Evolutionary conservation across 2,888 invertebrate genomes (phyloP), one percentile per base, ranked within the genome.

Genomic region (Lissocephala sabroskyi): DNA sequence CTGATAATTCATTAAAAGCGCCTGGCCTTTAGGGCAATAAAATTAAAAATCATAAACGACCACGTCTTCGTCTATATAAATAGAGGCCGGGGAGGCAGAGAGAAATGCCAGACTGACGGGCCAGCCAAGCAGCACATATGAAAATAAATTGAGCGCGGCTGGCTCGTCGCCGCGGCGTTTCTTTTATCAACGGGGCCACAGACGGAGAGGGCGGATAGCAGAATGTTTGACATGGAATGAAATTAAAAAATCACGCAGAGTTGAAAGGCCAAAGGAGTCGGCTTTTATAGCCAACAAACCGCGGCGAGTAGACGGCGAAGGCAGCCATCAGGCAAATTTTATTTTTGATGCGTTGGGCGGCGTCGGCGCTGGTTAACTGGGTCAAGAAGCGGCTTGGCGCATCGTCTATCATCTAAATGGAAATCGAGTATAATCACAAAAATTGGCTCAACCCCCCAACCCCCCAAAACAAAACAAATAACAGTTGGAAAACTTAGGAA

Each of bases 331-430:
- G n/a, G n/a, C n/a, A n/a, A n/a, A n/a, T n/a, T n/a, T n/a, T n/a
- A n/a, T n/a, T 23, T 23, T 23, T 7, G 7, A 23, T 23, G 23
- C 23, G 4, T 23, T 23, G 3, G 23, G 3, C 7, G 17, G 1
- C 14, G 10, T 35, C 35, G 16, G 13, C 16, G 13, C 35, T 16
- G 35, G 2, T 35, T 37, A 37, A 19, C 23, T 14, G 41, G 43
- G 30, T 35, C 36, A 45, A 36, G 42, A 40, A 45, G 49, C 41
- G 41, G 44, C 6, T 16, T 29, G 32, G 26, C 19, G 36, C 10
- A 52, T 54, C 51, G 62, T 62, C 54, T 71, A 63, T 74, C 63
- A 70, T 63, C 66, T 68, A 63, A 68, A 68, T 68, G 66, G 66
- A 70, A 70, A 70, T 74, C 61, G 52, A 53, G 71, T 66, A 62